A percentile compares a stretch with the other conserved stretches of the same genome.
These are phyloP conservation scores for Drosophila mulleri DNA, from an alignment of 2,888 invertebrate genomes.

Conservation along the genomic window DNA sequence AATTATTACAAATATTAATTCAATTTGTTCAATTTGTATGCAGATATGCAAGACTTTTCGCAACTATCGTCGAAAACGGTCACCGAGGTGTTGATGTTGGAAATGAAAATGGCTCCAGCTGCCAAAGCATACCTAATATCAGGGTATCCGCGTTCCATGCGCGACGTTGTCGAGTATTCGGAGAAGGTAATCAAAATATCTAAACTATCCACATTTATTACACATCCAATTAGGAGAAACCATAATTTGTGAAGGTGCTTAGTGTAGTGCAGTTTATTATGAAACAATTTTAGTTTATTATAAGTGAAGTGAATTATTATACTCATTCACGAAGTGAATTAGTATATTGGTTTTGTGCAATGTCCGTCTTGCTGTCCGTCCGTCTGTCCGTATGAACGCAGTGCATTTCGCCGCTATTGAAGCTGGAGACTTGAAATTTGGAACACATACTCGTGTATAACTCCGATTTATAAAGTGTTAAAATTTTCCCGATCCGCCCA, in stretches of 20 bases:
- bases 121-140: conserved; percentile 95
- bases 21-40: background rate
- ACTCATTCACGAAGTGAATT: too few relatives aligned
- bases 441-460: too few relatives aligned
- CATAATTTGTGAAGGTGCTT: background rate
- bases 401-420: too few relatives aligned
- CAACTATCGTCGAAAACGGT: conserved; percentile 94
- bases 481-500: too few relatives aligned
- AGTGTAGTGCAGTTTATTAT: conserved; percentile 38
- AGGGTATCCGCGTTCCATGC: conserved; percentile 95
- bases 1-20: background rate
- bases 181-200: conserved; percentile 89
- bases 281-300: conserved; percentile 40
- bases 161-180: conserved; percentile 95
- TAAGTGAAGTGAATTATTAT: too few relatives aligned
- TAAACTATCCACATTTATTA: background rate
- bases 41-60: conserved; percentile 95
- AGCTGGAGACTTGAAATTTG: too few relatives aligned
- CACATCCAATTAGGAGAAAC: background rate
- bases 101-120: conserved; percentile 96
- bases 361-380: too few relatives aligned
- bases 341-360: too few relatives aligned
- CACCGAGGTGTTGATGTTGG: conserved; percentile 95
- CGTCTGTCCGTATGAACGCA: too few relatives aligned
- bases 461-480: too few relatives aligned